A percentile compares a stretch with the other conserved stretches of the same genome.
These are phyloP conservation scores for Volucella bombylans DNA, from an alignment of 2,888 invertebrate genomes.

Conservation along the genomic window DNA sequence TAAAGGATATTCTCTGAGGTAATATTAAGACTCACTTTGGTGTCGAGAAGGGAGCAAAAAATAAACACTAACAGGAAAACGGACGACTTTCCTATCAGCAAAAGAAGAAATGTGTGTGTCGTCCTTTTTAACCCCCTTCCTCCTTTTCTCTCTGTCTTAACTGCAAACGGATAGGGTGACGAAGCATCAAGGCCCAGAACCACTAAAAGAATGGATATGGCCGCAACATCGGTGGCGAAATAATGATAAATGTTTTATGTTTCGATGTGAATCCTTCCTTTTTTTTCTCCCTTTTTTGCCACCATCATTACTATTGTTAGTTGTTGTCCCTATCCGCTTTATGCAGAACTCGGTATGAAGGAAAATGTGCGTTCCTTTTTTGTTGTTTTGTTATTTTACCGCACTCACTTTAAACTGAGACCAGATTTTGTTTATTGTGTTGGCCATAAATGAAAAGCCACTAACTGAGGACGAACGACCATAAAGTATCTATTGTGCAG, in stretches of 20 bases:
- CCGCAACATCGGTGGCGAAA: conserved; percentile 52
- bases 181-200: conserved; percentile 37
- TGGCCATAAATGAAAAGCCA: conserved; percentile 58
- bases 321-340: conserved; percentile 13
- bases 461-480: conserved; percentile 47
- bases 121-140: conserved; percentile 23
- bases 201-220: conserved; percentile 35
- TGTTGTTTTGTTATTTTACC: conserved; percentile 26
- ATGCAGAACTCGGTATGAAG: not conserved
- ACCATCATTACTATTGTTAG: conserved; percentile 1
- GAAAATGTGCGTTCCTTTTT: conserved; percentile 23
- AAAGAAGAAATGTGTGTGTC: conserved; percentile 38
- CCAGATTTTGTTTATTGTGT: conserved; percentile 63
- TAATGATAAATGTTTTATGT: conserved; percentile 70
- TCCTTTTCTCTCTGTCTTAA: conserved; percentile 8
- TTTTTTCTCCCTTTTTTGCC: not conserved
- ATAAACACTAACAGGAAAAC: conserved; percentile 16
- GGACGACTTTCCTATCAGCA: conserved; percentile 33
- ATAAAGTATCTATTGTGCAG: conserved; percentile 54
- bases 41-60: conserved; percentile 18
- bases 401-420: conserved; percentile 47
- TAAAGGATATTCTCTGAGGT: conserved; percentile 78
- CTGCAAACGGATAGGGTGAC: conserved; percentile 50
- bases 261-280: conserved; percentile 45
- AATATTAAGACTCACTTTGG: conserved; percentile 75